Evolutionary conservation across 2,113 vertebrate species (phyloP).

Genomic region (Platysteira castanea): DNA sequence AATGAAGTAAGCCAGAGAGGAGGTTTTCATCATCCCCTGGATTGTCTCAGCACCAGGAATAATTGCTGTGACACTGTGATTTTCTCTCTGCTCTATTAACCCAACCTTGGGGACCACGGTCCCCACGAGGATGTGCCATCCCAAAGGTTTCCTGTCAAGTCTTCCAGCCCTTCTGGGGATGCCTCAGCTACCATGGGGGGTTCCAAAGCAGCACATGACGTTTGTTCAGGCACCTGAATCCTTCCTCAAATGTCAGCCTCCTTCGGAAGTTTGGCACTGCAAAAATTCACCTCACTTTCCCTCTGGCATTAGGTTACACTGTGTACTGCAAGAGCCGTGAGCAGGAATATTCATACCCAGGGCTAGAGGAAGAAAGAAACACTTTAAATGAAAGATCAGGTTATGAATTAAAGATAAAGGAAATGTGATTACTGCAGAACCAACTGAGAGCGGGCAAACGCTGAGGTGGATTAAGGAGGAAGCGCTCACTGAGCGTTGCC

Average conservation of each 20-base stretch:
- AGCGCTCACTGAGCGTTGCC: not conserved
- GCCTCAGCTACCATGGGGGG: not conserved
- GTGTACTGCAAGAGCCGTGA: not conserved
- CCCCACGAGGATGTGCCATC: not conserved
- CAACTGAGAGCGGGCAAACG: constrained; percentile 15
- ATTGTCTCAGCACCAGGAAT: not conserved
- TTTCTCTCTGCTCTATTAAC: not conserved
- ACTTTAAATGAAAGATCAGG: not conserved
- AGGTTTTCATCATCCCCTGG: not conserved
- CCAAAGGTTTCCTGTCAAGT: not conserved
- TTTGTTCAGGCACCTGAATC: not conserved
- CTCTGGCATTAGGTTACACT: not conserved
- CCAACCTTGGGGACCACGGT: not conserved
- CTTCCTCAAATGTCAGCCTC: not conserved
- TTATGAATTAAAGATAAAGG: constrained; percentile 41
- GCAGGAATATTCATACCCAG: not conserved
- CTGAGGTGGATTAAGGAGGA: not conserved
- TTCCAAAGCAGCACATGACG: not conserved
- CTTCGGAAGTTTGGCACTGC: not conserved
- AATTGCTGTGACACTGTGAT: not conserved
- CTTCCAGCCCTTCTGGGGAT: not conserved
- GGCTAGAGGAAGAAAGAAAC: not conserved
- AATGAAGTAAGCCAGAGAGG: not conserved
- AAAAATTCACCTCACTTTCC: not conserved
- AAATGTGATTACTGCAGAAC: constrained; percentile 13